phyloP scores from a whole-genome alignment of 2,888 invertebrate genomes.

The Drosophila subsilvestris region DNA sequence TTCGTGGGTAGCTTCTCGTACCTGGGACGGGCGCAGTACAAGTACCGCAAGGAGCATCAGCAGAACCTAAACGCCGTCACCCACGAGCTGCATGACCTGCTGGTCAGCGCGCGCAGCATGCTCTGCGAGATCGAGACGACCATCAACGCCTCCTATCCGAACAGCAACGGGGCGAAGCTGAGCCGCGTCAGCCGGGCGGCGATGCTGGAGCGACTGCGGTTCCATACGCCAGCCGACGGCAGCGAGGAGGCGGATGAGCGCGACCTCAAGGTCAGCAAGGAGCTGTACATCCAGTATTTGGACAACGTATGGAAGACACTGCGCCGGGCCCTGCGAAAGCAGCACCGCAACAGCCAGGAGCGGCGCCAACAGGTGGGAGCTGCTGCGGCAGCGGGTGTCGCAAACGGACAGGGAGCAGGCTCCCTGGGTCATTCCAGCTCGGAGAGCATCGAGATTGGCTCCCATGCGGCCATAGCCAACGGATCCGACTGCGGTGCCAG shows the following conservation, averaged over 20 bases:
- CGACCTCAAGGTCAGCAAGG: conserved; percentile 76
- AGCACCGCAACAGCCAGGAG: conserved; percentile 39
- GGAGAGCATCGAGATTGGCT: conserved; percentile 28
- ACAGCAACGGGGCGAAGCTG: conserved; percentile 58
- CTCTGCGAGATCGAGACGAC: conserved; percentile 82
- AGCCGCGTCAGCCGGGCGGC: conserved; percentile 47
- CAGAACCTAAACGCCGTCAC: conserved; percentile 51
- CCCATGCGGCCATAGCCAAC: conserved; percentile 5
- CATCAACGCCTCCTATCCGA: conserved; percentile 76
- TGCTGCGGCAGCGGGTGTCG: neutral
- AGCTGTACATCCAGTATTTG: conserved; percentile 69
- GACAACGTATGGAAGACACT: conserved; percentile 63
- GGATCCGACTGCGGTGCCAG: conserved; percentile 18
- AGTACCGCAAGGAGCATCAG: conserved; percentile 64
- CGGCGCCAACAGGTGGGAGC: conserved; percentile 14
- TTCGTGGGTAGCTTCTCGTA: conserved; percentile 81
- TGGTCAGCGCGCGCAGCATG: conserved; percentile 74
- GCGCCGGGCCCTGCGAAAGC: conserved; percentile 30
- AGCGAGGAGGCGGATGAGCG: conserved; percentile 41
- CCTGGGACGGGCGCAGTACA: conserved; percentile 73
- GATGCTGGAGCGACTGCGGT: conserved; percentile 65
- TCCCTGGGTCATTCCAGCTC: conserved; percentile 28
- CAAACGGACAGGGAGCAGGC: neutral
- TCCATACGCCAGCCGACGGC: conserved; percentile 65
- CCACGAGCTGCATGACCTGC: conserved; percentile 71